Percentiles rank a stretch among this genome's conserved stretches.
Conservation (phyloP, 2,888 invertebrate genomes). For the Papilio gigon region DNA sequence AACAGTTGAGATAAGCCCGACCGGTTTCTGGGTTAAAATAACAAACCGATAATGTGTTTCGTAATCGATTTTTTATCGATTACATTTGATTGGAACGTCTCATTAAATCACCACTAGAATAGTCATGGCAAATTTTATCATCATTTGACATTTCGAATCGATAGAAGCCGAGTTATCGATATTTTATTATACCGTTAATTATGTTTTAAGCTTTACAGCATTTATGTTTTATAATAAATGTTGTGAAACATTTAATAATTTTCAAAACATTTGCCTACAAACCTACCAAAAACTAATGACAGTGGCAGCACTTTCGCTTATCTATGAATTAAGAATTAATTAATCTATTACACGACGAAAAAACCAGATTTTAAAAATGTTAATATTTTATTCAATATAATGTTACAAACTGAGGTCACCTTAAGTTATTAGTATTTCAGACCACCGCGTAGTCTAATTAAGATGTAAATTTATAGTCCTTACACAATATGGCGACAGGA, state of each 20-base stretch:
- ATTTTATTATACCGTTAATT: not conserved
- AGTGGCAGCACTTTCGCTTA: not conserved
- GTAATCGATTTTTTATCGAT: constrained; percentile 35
- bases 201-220: not conserved
- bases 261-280: not conserved
- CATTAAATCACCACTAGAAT: constrained; percentile 18
- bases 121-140: constrained; percentile 17
- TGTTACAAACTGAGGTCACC: constrained; percentile 8
- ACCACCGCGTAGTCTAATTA: constrained; percentile 33
- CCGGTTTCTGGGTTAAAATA: constrained; percentile 37
- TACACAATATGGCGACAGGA: constrained; percentile 16
- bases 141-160: constrained; percentile 5
- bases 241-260: not conserved
- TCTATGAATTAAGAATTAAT: not conserved
- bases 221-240: not conserved
- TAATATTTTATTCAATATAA: constrained; percentile 1
- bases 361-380: too few relatives aligned
- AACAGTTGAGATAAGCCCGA: constrained; percentile 36
- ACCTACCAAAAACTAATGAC: not conserved
- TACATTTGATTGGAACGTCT: constrained; percentile 21
- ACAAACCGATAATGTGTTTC: constrained; percentile 33
- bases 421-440: constrained; percentile 18
- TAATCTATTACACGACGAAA: constrained; percentile 4
- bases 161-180: not conserved
- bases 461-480: constrained; percentile 28